phyloP scores from a whole-genome alignment of 2,797 vertebrate genomes.

The Lacerta bilineata region DNA sequence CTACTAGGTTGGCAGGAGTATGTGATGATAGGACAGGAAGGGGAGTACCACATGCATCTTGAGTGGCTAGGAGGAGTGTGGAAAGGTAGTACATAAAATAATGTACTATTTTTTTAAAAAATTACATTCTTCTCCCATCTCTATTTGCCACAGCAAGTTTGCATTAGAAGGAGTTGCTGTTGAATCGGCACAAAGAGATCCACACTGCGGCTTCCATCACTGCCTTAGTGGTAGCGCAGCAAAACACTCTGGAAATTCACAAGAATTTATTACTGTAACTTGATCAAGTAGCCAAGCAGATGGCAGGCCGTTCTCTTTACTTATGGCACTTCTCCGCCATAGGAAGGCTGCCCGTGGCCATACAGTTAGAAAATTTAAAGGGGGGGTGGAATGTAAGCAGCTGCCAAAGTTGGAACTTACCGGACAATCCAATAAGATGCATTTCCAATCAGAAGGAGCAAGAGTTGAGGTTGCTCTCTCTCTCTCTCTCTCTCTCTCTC shows the following conservation, averaged over 20 bases:
- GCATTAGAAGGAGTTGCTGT: not conserved
- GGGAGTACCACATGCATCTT: no score
- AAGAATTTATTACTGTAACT: not conserved
- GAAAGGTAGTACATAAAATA: no score
- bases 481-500: no score
- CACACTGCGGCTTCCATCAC: not conserved
- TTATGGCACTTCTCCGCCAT: not conserved
- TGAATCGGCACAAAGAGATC: not conserved
- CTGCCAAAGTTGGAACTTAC: not conserved
- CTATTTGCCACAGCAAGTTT: not conserved
- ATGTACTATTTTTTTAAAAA: no score
- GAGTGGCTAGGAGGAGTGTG: no score
- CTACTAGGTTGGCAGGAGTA: no score
- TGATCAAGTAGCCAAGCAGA: slow-evolving; percentile 16
- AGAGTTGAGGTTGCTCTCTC: not conserved
- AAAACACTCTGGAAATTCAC: not conserved
- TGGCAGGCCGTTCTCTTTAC: not conserved
- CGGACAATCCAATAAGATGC: not conserved
- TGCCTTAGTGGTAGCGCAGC: not conserved
- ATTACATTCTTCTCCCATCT: no score
- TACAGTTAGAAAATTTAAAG: slow-evolving; percentile 3
- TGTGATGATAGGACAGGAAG: no score
- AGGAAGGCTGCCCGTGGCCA: not conserved
- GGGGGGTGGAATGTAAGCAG: not conserved
- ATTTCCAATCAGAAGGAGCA: not conserved